A percentile compares a stretch with the other conserved stretches of the same genome.
Conservation (phyloP, 92 coral and sea anemone species). For the Epizoanthus scotinus region DNA sequence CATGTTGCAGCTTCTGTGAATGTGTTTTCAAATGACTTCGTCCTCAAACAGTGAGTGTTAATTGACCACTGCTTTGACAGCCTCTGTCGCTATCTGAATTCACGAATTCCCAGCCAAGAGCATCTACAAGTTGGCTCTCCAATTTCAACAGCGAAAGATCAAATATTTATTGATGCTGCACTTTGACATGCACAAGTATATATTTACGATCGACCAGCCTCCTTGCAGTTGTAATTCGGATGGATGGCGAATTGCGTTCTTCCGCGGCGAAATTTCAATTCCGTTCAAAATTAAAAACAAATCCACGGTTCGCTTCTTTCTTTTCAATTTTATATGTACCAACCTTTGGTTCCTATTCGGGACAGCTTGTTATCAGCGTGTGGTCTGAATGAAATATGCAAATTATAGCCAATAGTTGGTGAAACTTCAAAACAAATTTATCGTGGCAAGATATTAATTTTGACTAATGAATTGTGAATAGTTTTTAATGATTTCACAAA, state of each 20-base stretch:
- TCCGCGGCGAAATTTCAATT: not conserved
- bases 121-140: constrained; percentile 17
- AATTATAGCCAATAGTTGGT: not conserved
- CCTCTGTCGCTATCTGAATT: constrained; percentile 3
- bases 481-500: not conserved
- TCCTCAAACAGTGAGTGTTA: not conserved
- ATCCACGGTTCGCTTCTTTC: no score
- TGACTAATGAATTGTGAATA: no score
- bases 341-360: constrained; percentile 10
- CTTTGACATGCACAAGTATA: not conserved
- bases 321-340: not conserved
- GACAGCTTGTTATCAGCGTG: constrained; percentile 37
- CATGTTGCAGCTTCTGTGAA: not conserved
- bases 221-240: not conserved
- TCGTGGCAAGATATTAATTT: not conserved
- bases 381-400: constrained; percentile 14
- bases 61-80: not conserved
- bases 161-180: constrained; percentile 19
- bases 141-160: constrained; percentile 20
- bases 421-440: not conserved
- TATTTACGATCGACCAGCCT: constrained; percentile 3
- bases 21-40: not conserved
- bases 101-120: constrained; percentile 30
- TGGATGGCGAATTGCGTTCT: not conserved
- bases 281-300: no score